Evolutionary conservation across 2,113 vertebrate species (phyloP), one percentile per base, ranked within the genome.

Genomic region (Lynx canadensis): DNA sequence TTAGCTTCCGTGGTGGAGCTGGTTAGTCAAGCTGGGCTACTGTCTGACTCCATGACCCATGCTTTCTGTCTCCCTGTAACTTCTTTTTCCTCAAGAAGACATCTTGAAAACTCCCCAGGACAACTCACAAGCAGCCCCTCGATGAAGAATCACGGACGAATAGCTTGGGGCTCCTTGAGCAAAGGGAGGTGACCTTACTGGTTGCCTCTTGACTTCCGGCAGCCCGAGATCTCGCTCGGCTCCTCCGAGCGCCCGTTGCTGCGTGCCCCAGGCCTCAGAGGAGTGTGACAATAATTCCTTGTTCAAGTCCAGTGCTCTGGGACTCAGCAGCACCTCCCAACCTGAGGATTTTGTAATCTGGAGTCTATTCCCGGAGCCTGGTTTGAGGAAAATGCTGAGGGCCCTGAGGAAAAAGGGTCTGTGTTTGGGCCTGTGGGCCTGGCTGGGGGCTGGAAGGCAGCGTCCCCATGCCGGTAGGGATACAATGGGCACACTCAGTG

Each of bases 401-500:
- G 23, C 19, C 18, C 15, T 27, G 69, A 52, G 45, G 94, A 79
- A 87, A 83, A 94, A 86, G 19, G 4, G 68, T 16, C 68, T 95
- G 27, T 78, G 60, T 97, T 90, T 92, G 73, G 91, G 52, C 60
- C 68, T 68, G 8, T 65, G 41, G 88, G 89, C 86, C 69, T 45
- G 87, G 66, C 83, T 52, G 4, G 73, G 69, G 85, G 31, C 36
- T 86, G 79, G 94, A 45, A 66, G 80, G 57, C 81, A n/a, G 41
- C n/a, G 7, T 68, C 55, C 7, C 1, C 3, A 10, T 31, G 83
- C 50, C 74, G 14, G 2, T 2, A 48, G 45, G 71, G 76, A 90
- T 33, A 94, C 92, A 95, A 31, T 82, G 76, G 69, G 66, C 10
- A 5, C 21, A 85, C 57, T 95, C 76, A 97, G 95, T n/a, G 60